phyloP scores from a whole-genome alignment of 2,113 vertebrate species.

The Notiomystis cincta region DNA sequence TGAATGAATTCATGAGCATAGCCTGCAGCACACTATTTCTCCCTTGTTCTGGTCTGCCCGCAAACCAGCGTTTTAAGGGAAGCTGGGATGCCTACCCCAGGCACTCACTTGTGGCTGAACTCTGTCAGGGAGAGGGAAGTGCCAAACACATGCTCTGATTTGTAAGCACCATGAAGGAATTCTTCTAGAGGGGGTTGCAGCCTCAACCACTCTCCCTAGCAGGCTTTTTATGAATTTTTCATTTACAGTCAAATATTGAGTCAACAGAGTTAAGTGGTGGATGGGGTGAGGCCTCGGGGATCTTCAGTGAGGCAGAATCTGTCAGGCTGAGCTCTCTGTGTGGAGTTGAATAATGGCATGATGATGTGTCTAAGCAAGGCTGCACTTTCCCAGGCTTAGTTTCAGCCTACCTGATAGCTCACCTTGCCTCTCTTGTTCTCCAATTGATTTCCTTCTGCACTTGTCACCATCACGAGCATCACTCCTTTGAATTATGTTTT shows the following conservation, averaged over 20 bases:
- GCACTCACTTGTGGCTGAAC: not conserved
- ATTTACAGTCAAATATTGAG: not conserved
- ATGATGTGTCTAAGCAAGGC: not conserved
- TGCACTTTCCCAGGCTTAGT: not conserved
- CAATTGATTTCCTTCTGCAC: not conserved
- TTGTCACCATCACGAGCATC: not conserved
- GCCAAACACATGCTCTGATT: not conserved
- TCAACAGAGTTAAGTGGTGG: not conserved
- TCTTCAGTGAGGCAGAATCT: not conserved
- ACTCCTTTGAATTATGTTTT: not conserved
- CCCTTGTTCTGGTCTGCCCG: not conserved
- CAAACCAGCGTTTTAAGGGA: not conserved
- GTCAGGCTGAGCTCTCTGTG: not conserved
- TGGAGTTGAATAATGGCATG: not conserved
- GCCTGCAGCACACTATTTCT: not conserved
- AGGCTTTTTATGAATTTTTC: not conserved
- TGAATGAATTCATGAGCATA: not conserved
- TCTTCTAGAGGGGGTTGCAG: not conserved
- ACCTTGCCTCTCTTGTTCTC: not conserved
- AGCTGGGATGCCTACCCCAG: not conserved
- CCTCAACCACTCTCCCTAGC: not conserved
- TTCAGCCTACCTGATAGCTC: not conserved
- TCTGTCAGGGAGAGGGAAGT: not conserved
- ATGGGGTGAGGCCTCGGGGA: not conserved
- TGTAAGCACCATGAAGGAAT: not conserved